These are phyloP conservation scores for Pelusios castaneus DNA, from an alignment of 2,113 vertebrate species.

Conservation along the genomic window DNA sequence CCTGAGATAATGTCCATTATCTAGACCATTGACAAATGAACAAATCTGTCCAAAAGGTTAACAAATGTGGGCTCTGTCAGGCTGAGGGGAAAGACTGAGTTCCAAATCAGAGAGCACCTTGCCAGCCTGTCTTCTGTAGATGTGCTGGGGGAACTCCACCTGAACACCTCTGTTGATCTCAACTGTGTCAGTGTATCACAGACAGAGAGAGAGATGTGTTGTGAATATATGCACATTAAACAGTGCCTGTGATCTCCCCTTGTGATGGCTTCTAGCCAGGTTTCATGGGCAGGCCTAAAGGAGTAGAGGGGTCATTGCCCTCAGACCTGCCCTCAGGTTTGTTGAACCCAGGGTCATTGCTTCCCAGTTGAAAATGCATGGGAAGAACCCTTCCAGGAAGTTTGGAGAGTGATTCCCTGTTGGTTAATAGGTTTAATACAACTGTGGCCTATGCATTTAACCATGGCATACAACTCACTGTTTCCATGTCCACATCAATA, in stretches of 20 bases:
- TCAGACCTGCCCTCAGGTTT: background rate
- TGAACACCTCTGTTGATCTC: no score
- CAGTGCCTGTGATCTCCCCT: background rate
- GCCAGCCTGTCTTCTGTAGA: background rate
- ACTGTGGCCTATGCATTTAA: background rate
- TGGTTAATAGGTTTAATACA: background rate
- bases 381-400: background rate
- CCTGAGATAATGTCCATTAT: background rate
- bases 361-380: background rate
- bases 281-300: background rate
- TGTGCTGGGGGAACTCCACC: no score
- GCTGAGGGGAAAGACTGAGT: background rate
- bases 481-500: background rate
- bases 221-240: background rate
- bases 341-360: background rate
- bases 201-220: background rate
- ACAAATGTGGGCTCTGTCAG: background rate
- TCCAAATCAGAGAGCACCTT: background rate
- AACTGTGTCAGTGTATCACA: no score
- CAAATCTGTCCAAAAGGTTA: background rate
- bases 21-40: background rate
- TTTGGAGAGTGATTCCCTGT: background rate
- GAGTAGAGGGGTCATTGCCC: background rate
- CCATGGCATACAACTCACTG: rapidly evolving
- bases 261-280: background rate